Evolutionary conservation across 2,113 vertebrate genomes (phyloP).

Genomic region (Chlorodrepanis virens): DNA sequence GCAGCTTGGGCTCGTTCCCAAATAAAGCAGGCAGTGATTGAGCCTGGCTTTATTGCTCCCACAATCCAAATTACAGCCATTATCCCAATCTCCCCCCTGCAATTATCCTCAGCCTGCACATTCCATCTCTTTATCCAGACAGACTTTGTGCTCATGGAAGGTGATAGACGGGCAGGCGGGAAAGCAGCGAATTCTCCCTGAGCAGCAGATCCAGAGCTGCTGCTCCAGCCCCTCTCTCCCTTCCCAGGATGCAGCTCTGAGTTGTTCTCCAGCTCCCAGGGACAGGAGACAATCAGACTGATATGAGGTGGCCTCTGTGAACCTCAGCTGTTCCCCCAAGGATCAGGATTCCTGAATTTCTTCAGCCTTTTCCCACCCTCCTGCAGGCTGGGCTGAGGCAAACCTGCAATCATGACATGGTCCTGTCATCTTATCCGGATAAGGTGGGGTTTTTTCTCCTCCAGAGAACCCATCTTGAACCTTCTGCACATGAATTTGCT

Average conservation of each 20-base stretch:
- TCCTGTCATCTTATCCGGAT: not conserved
- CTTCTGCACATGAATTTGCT: not conserved
- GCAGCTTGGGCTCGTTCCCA: slow-evolving; percentile 12
- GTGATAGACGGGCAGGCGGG: not conserved
- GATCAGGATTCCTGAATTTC: not conserved
- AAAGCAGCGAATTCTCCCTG: not conserved
- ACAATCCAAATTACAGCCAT: slow-evolving; percentile 57
- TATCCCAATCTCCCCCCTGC: slow-evolving; percentile 43
- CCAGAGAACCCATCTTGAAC: too few relatives aligned
- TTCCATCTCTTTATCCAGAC: slow-evolving; percentile 19
- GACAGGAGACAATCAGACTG: accelerated
- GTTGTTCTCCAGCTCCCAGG: not conserved
- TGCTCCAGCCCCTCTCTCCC: not conserved
- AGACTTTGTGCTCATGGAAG: not conserved
- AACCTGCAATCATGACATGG: accelerated
- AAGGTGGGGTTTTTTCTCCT: not conserved
- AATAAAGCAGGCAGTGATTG: slow-evolving; percentile 40
- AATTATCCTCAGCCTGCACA: slow-evolving; percentile 39
- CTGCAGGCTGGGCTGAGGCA: not conserved
- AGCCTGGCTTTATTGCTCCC: slow-evolving; percentile 46
- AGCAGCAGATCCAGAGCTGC: not conserved
- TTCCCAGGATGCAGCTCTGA: not conserved
- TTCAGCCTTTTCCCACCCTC: not conserved
- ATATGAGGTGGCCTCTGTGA: not conserved
- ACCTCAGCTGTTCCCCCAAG: not conserved